Evolutionary conservation across 2,888 invertebrate genomes (phyloP), one percentile per base, ranked within the genome.

Genomic region (Neoitamus cyanurus): DNA sequence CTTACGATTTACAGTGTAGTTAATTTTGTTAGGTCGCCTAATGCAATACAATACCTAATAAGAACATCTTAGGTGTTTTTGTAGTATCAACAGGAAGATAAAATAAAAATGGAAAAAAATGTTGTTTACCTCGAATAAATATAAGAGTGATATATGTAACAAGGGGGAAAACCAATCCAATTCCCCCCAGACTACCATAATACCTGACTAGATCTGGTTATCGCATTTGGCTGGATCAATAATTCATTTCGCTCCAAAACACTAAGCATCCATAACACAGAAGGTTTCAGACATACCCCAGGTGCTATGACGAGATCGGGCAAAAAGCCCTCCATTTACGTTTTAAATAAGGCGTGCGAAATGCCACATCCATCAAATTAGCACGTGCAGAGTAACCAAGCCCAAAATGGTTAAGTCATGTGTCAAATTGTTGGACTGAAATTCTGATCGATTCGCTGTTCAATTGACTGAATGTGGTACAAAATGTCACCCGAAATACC

Each of bases 341-440:
- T 58, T 58, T 58, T 58, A 58, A 58, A 58, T 58, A 58, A 58
- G 58, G 58, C 58, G 58, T 58, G 58, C 58, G 58, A 58, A 25
- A 58, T 58, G 20, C 25, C 58, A 58, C 20, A 58, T 58, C 58
- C 58, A 58, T 58, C 58, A 58, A 58, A 58, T 58, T 58, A 58
- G 58, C 58, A 58, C 58, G 58, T 58, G 58, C 25, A 20, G 58
- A 58, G 58, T 58, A 58, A 58, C 58, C 58, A 58, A 58, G 20
- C 58, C 58, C 58, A 25, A 58, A 58, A 42, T 37, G 42, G 75
- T 75, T 75, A 75, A 75, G 37, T 75, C 75, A 75, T 75, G 75
- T 42, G 75, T 75, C 75, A 75, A 75, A 75, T 75, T 75, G 75
- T 75, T 42, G 75, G 75, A 75, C 42, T 75, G 37, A 75, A 75